These are phyloP conservation scores for Antennarius maculatus DNA, from an alignment of 2,797 vertebrate species.

Conservation along the genomic window DNA sequence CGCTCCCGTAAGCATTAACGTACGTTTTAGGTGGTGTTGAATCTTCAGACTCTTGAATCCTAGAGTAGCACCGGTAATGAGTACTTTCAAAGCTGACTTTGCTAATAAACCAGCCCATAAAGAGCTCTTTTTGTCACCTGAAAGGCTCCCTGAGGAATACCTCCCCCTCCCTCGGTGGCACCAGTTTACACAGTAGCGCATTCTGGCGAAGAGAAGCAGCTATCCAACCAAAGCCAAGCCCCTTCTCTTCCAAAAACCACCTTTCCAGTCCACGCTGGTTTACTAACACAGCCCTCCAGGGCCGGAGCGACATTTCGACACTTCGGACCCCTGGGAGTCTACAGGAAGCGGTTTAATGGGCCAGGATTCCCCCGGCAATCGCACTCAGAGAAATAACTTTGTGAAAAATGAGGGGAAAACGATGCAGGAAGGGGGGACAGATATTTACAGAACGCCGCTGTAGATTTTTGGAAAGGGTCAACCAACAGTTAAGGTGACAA, in stretches of 20 bases:
- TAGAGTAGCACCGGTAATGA: no score
- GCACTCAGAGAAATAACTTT: background rate
- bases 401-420: background rate
- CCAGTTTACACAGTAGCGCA: background rate
- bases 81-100: background rate
- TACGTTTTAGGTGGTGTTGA: no score
- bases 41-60: no score
- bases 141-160: background rate
- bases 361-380: slow-evolving; percentile 31
- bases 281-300: slow-evolving; percentile 22
- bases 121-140: background rate
- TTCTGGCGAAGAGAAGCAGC: background rate
- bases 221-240: slow-evolving; percentile 2
- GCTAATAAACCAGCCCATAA: background rate
- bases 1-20: no score
- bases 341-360: slow-evolving; percentile 32
- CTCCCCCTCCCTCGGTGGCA: no score
- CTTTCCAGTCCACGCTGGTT: slow-evolving; percentile 21
- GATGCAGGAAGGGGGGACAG: background rate
- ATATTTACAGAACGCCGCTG: slow-evolving; percentile 15
- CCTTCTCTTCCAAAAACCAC: background rate
- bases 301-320: slow-evolving; percentile 16
- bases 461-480: background rate
- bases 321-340: slow-evolving; percentile 23
- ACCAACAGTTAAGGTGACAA: no score